phyloP scores from a whole-genome alignment of 2,113 vertebrate genomes.

The Cynoglossus semilaevis region DNA sequence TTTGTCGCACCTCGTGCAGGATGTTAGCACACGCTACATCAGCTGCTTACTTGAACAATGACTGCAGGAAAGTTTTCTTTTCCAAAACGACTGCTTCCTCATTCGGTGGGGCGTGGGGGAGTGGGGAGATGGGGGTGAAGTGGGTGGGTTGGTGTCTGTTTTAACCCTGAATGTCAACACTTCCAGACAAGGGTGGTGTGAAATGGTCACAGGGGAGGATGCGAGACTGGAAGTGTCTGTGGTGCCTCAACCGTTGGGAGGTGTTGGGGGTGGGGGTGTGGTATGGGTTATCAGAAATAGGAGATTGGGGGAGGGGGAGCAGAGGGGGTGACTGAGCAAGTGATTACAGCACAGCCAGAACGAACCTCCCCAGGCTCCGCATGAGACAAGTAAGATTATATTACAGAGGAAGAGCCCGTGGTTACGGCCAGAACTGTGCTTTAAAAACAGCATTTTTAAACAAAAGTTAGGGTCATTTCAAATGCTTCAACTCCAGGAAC shows the following conservation, averaged over 20 bases:
- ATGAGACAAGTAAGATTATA: conserved; percentile 45
- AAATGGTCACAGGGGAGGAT: conserved; percentile 31
- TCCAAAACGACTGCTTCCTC: not conserved
- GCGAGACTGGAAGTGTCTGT: conserved; percentile 20
- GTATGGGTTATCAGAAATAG: not conserved
- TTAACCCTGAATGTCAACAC: conserved; percentile 13
- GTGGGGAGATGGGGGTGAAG: not conserved
- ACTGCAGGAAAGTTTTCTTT: conserved; percentile 24
- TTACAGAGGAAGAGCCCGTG: conserved; percentile 20
- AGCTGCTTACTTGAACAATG: conserved; percentile 35
- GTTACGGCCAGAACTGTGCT: too few relatives aligned
- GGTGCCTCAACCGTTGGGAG: conserved; percentile 6
- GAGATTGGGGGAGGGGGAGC: not conserved
- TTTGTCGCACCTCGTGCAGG: conserved; percentile 13
- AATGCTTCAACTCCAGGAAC: too few relatives aligned
- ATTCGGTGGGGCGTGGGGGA: not conserved
- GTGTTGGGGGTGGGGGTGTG: conserved; percentile 8
- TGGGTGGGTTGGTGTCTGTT: not conserved
- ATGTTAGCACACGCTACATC: conserved; percentile 44
- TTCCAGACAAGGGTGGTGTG: conserved; percentile 34
- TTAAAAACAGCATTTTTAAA: too few relatives aligned
- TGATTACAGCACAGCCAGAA: conserved; percentile 24
- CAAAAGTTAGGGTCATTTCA: too few relatives aligned
- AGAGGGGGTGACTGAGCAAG: not conserved
- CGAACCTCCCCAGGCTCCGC: conserved; percentile 23